These are phyloP conservation scores for Synodontis membranacea DNA, from an alignment of 2,113 vertebrate species.

Conservation along the genomic window DNA sequence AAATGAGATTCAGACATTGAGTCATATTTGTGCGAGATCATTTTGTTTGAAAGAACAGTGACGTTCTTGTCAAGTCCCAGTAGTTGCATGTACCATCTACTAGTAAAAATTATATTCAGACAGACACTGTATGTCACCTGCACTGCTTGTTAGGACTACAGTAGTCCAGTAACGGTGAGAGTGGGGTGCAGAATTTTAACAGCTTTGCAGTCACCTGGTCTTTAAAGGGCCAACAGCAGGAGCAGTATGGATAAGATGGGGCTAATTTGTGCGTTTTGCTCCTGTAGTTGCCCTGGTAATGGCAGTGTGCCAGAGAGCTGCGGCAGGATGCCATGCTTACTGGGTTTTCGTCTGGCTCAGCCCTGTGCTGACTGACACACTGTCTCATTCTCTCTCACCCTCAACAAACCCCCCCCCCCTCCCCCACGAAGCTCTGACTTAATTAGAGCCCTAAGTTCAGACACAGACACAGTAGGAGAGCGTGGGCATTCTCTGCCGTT, in stretches of 20 bases:
- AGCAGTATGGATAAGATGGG: constrained; percentile 22
- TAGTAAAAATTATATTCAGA: not conserved
- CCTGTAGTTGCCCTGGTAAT: constrained; percentile 35
- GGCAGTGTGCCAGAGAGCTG: constrained; percentile 37
- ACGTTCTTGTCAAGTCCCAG: not conserved
- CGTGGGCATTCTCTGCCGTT: constrained; percentile 33
- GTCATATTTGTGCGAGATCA: constrained; percentile 29
- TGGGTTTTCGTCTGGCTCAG: constrained; percentile 18
- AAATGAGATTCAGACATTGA: constrained; percentile 17
- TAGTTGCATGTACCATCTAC: too few species aligned
- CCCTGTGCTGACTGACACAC: not conserved
- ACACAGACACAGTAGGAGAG: constrained; percentile 50
- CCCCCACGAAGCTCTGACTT: not conserved
- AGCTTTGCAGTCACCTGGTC: constrained; percentile 10
- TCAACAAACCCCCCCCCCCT: not conserved
- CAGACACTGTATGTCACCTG: not conserved
- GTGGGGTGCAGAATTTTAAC: not conserved
- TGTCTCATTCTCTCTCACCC: not conserved
- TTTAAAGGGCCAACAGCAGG: constrained; percentile 28
- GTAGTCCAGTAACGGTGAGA: not conserved
- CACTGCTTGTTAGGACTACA: not conserved
- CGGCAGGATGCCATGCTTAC: constrained; percentile 13
- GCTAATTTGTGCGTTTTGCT: constrained; percentile 39
- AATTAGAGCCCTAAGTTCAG: constrained; percentile 58
- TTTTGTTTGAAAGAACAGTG: constrained; percentile 12